Conservation (phyloP, 2,888 invertebrate genomes). For the Philereme vetulata region DNA sequence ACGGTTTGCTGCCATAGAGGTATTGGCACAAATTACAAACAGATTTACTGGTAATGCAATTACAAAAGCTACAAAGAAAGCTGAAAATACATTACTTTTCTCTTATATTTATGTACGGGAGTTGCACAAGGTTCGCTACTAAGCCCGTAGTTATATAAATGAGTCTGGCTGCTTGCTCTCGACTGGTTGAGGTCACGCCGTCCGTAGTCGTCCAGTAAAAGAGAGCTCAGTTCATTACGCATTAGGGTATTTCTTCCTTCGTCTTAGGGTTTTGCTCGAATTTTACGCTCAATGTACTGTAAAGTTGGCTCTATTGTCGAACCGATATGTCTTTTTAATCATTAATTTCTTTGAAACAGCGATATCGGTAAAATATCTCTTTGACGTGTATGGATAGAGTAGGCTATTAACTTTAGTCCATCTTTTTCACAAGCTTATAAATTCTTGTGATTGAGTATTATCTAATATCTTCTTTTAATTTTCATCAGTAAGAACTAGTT, state of each 20-base stretch:
- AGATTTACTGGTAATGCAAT: slow-evolving; percentile 48
- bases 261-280: slow-evolving; percentile 45
- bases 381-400: slow-evolving; percentile 17
- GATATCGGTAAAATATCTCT: slow-evolving; percentile 34
- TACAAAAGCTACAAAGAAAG: slow-evolving; percentile 41
- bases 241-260: slow-evolving; percentile 53
- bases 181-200: slow-evolving; percentile 43
- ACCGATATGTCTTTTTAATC: slow-evolving; percentile 44
- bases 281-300: slow-evolving; percentile 61
- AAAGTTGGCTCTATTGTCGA: slow-evolving; percentile 52
- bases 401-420: slow-evolving; percentile 16
- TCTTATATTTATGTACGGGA: slow-evolving; percentile 37
- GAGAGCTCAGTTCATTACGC: slow-evolving; percentile 62
- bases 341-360: slow-evolving; percentile 42
- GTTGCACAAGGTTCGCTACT: slow-evolving; percentile 38
- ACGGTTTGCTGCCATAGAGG: slow-evolving; percentile 63
- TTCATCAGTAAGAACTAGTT: too few species aligned
- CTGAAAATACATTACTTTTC: slow-evolving; percentile 41
- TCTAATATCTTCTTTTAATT: too few species aligned
- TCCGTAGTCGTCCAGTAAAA: slow-evolving; percentile 46
- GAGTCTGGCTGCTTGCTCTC: slow-evolving; percentile 40
- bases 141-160: slow-evolving; percentile 42
- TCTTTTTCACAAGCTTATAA: slow-evolving; percentile 18
- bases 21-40: slow-evolving; percentile 67
- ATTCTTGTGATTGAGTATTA: slow-evolving; percentile 4